Evolutionary conservation across 2,113 vertebrate genomes (phyloP), one percentile per base, ranked within the genome.

Genomic region (Theropithecus gelada): DNA sequence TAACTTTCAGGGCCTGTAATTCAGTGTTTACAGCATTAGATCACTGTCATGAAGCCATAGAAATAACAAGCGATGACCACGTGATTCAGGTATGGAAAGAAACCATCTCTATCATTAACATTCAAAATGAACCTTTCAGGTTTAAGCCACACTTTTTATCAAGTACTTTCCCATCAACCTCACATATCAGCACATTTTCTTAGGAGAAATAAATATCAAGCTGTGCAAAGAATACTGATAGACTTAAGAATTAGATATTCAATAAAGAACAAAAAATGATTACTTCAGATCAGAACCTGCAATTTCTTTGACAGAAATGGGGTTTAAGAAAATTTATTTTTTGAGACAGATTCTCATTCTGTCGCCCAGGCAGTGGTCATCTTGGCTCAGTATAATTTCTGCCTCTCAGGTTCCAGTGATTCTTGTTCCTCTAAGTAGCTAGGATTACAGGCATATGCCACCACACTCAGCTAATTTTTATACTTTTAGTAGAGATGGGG

Each of bases 31-130:
- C 99, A 0, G 99, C 99, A 8, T 98, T 99, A 98, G 99, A 99
- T 93, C 99, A 99, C 78, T 99, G 99, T 97, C 99, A 99, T 17
- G 99, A 99, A 98, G 99, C 99, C 57, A 99, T 99, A 98, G 99
- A 99, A 98, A 99, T 99, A 99, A 99, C 99, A 95, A 99, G 98
- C 25, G 99, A 99, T 98, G 99, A 99, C 94, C 99, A 99, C n/a
- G 98, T 99, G 48, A 99, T 99, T 98, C 99, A 99, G 99, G 99
- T 99, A 99, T 27, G 97, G 50, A 59, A 17, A 96, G 57, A 80
- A 23, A 16, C 0, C 20, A 27, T 89, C 81, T 79, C 0, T 95
- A 17, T 94, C 82, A 38, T 50, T 80, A 73, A 93, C 87, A 25
- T 84, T 66, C 45, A 75, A 81, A 82, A 25, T 81, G 87, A 97